Base-by-base conservation (phyloP, 2,113 vertebrate genomes). In the Murina feae region DNA sequence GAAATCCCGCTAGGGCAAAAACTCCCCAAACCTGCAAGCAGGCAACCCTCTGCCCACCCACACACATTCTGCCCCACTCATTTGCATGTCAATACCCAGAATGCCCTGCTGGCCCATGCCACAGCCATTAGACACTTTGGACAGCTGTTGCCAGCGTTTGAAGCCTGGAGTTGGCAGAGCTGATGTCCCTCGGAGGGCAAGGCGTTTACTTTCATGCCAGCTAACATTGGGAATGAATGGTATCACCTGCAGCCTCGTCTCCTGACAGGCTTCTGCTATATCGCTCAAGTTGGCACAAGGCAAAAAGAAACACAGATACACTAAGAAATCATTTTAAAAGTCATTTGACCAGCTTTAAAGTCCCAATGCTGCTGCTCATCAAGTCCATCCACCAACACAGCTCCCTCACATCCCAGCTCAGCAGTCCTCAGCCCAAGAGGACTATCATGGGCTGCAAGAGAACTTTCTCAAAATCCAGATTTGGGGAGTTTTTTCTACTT, bases 81-180 rank as follows among this genome's bases (percentile, higher is more conserved):
- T 95, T 92, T 97, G 81, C 84, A 96, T 79, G 44, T 96, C 94
- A 91, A 94, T 94, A 75, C 90, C 90, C 84, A 96, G 72, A 96
- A 91, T 92, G 81, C 86, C 44, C 80, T 66, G 53, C 83, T 51
- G 63, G 65, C 60, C 90, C 79, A 87, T 0, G 21, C 75, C 91
- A 96, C 86, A 81, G 35, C 37, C 91, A 44, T 39, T 71, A 47
- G 65, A 63, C 49, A 60, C 20, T 28, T 51, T 10, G 32, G 86
- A 23, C 21, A 6, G 71, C 42, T 49, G 5, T 89, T 76, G 93
- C 71, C 95, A 96, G 81, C 0, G 0, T 96, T 91, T 90, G 80
- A 55, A 93, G 72, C 76, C 63, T 21, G 68, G 37, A 85, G 76
- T 42, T 97, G 95, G 96, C 94, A 97, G 51, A 85, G 71, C 16